A percentile compares a stretch with the other conserved stretches of the same genome.
Conservation (phyloP, 1,140 invertebrate species). For the Neodiprion virginianus region DNA sequence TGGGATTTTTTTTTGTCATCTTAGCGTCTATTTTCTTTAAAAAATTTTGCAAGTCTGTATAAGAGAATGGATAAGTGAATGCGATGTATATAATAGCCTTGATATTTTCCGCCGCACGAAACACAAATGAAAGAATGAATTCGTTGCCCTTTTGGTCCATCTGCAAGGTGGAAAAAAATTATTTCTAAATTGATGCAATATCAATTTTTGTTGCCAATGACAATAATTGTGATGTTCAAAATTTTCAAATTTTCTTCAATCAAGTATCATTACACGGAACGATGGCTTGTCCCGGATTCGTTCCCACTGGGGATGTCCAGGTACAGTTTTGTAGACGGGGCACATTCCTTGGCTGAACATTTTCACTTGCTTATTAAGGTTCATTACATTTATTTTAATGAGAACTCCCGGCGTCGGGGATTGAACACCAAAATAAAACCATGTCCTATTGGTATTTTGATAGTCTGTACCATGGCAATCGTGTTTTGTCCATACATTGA, state of each 20-base stretch:
- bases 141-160: constrained; percentile 61
- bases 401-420: constrained; percentile 60
- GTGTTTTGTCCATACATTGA: constrained; percentile 89
- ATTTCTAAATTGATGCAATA: constrained; percentile 16
- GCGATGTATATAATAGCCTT: constrained; percentile 85
- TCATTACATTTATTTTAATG: constrained; percentile 85
- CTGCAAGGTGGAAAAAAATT: constrained; percentile 58
- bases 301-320: constrained; percentile 80
- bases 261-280: constrained; percentile 60
- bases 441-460: constrained; percentile 90
- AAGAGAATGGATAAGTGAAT: constrained; percentile 92
- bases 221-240: background rate
- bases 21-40: constrained; percentile 50
- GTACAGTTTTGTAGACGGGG: constrained; percentile 76
- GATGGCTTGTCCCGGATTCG: constrained; percentile 77
- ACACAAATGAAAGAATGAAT: constrained; percentile 83
- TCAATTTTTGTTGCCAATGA: constrained; percentile 6
- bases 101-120: constrained; percentile 74
- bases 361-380: constrained; percentile 89
- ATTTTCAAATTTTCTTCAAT: constrained; percentile 12
- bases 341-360: constrained; percentile 92
- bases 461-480: constrained; percentile 88
- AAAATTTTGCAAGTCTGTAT: constrained; percentile 79
- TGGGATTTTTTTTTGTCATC: constrained; percentile 50
- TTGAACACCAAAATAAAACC: constrained; percentile 93